These are phyloP conservation scores for Marcusenius ussheri DNA, from an alignment of 2,113 vertebrate species.

Conservation along the genomic window DNA sequence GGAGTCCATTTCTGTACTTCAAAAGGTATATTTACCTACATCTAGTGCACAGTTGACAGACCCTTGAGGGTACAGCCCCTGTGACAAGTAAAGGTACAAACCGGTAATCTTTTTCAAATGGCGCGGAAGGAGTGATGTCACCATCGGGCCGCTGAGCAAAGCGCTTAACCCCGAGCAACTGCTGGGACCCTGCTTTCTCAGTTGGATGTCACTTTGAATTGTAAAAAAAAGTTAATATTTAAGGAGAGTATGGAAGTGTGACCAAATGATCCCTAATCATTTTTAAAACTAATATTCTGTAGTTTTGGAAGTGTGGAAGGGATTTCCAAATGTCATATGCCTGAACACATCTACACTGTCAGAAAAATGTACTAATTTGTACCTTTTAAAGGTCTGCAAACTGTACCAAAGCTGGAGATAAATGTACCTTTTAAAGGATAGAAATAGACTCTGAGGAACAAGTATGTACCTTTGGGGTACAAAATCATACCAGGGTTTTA, in stretches of 20 bases:
- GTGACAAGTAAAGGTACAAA: background rate
- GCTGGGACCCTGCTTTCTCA: background rate
- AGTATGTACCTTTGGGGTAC: background rate
- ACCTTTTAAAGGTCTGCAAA: background rate
- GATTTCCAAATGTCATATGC: background rate
- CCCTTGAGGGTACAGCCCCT: background rate
- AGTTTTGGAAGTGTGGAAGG: background rate
- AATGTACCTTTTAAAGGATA: background rate
- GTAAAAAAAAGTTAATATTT: background rate
- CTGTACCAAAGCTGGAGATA: background rate
- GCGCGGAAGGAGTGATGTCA: background rate
- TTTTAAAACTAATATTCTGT: background rate
- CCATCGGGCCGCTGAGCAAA: background rate
- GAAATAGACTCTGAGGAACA: background rate
- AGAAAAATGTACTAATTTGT: background rate
- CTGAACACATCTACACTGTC: background rate
- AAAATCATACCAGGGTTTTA: background rate
- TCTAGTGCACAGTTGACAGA: background rate
- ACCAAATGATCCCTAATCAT: background rate
- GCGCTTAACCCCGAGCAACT: background rate
- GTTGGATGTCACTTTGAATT: background rate
- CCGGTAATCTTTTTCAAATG: background rate
- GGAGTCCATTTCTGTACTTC: background rate
- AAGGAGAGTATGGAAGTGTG: background rate
- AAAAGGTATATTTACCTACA: background rate